Evolutionary conservation across 2,113 vertebrate species (phyloP), one percentile per base, ranked within the genome.

Genomic region (Epinephelus cyanopodus): DNA sequence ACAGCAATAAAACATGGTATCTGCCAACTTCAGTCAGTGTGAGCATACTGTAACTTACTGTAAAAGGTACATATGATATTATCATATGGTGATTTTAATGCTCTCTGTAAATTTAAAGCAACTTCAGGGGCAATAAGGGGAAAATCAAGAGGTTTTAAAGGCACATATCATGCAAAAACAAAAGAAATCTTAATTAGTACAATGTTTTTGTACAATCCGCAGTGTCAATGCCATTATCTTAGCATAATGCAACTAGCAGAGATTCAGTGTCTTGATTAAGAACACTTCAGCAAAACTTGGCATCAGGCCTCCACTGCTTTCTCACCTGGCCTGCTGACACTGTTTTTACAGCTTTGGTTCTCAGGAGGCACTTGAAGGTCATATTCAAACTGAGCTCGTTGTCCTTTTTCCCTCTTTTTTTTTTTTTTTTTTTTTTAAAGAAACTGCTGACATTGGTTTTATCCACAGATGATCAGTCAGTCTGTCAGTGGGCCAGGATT

Each of bases 401-500:
- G 42, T 81, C 63, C 2, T 37, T 77, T 84, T 37, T 8, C 33
- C 33, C 33, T 37, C 33, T 37, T 37, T 37, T 37, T 7, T 65
- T 21, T 57, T 65, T 27, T 0, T 63, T 54, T 47, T 50, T 70
- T 65, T 23, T 12, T 17, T 57, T 37, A 64, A 85, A 65, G 23
- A 91, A 91, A 87, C 79, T 89, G 86, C 84, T 92, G 87, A 93
- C 70, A 42, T 61, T 48, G 0, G 0, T 82, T 88, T 85, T 72
- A 83, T 76, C 80, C 83, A 84, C 76, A 87, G 81, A 90, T 70
- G 81, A 91, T 84, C 87, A 85, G 86, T 92, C 90, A 90, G 91
- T 87, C 89, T 90, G 87, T 87, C 88, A 92, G 74, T 87, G 79
- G 83, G 73, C 61, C 81, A 52, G 86, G 92, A 92, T 92, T 90